Conservation (phyloP, 2,113 vertebrate genomes). For the Nyctereutes procyonoides region DNA sequence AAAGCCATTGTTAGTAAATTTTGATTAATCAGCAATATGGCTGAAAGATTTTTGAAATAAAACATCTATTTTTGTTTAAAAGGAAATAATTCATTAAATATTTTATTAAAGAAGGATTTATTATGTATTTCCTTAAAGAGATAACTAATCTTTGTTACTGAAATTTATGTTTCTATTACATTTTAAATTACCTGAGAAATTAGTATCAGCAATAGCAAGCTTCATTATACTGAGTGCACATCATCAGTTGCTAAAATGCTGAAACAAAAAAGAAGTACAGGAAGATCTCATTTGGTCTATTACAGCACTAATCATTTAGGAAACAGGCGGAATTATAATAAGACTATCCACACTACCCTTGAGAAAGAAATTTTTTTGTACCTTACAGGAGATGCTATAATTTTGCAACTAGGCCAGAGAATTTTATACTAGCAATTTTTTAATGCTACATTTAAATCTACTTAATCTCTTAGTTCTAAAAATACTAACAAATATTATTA, state of each 20-base stretch:
- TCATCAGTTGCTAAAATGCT: neutral
- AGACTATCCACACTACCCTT: neutral
- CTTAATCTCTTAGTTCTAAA: neutral
- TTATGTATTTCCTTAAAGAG: neutral
- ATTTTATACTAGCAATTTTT: neutral
- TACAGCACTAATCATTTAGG: neutral
- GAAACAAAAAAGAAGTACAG: slow-evolving; percentile 1
- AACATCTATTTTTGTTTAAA: neutral
- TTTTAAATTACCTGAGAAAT: neutral
- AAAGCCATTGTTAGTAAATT: neutral
- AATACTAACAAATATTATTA: neutral
- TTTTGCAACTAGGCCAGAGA: neutral
- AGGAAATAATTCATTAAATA: neutral
- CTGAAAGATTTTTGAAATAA: neutral
- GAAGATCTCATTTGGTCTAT: neutral
- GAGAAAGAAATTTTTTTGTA: neutral
- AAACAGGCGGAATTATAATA: neutral
- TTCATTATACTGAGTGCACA: neutral
- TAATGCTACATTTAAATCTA: neutral
- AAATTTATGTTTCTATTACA: neutral
- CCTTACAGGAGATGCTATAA: neutral
- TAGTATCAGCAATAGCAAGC: neutral
- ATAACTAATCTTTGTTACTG: neutral
- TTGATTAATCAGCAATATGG: neutral
- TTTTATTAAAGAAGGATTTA: neutral